These are phyloP conservation scores for Dreissena polymorpha DNA, from an alignment of 1,140 invertebrate genomes.

Conservation along the genomic window DNA sequence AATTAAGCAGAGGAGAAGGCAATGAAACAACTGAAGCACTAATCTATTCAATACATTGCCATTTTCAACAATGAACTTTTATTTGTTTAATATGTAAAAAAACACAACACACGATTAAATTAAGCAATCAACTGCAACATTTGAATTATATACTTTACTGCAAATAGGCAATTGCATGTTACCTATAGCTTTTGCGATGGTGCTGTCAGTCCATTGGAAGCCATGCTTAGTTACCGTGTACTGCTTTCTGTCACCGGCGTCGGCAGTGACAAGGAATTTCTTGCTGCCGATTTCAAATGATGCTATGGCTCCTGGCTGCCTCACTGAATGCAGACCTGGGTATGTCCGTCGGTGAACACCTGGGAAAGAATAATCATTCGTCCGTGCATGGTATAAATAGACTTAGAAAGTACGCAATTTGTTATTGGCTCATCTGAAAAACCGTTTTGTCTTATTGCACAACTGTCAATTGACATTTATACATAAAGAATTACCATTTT, in stretches of 20 bases:
- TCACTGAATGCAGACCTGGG: conserved; percentile 13
- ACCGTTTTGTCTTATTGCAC: too few species aligned
- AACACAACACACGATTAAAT: too few species aligned
- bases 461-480: neutral
- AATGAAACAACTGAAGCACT: too few species aligned
- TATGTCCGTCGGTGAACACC: conserved; percentile 17
- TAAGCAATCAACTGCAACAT: too few species aligned
- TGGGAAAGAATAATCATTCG: neutral
- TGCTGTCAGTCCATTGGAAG: conserved; percentile 24
- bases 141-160: too few species aligned
- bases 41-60: too few species aligned
- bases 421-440: neutral
- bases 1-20: too few species aligned
- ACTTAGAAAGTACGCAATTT: neutral
- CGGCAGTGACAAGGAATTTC: conserved; percentile 25
- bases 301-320: conserved; percentile 35
- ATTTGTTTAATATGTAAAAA: too few species aligned
- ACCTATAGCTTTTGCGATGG: conserved; percentile 20
- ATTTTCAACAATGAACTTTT: too few species aligned
- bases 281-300: conserved; percentile 11
- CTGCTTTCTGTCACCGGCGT: neutral
- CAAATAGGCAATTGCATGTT: neutral
- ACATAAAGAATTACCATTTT: neutral
- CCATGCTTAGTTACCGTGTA: conserved; percentile 28
- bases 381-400: neutral